Base-by-base conservation (phyloP, 1,140 invertebrate species). In the Bombus confusus region DNA sequence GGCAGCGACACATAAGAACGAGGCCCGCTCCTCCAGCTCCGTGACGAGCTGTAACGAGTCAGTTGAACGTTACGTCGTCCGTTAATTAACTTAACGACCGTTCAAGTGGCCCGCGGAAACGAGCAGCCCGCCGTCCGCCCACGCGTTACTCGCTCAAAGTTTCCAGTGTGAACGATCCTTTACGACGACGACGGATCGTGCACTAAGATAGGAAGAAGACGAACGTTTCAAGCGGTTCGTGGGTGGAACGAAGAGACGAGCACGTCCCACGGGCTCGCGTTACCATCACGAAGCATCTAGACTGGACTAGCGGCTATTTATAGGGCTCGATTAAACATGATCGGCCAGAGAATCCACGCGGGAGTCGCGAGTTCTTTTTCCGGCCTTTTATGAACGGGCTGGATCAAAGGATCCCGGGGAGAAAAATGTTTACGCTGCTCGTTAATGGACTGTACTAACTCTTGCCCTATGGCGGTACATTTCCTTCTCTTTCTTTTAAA, bases 61-160 rank as follows among this genome's bases (percentile, higher is more conserved):
- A 85, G 86, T 89, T 74, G 78, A 85, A 89, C 88, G 87, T 92
- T 92, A 92, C 89, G 85, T 90, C 90, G 90, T 92, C 82, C 88
- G 92, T 92, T 93, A 93, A 93, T 93, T 93, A 93, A 93, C 92
- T 93, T 93, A 93, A 93, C 91, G 91, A 93, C 90, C 41, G 86
- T 90, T 93, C 90, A 93, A 93, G 90, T 92, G 88, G 85, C 80
- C 83, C 88, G 80, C 80, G 89, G 90, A 93, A 88, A 93, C 87
- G 90, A 90, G 80, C 82, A 82, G 72, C 83, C 80, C 88, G 87
- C 86, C 83, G 52, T 66, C 62, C 74, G 78, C 83, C 83, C 79
- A 87, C 86, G 86, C 62, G 41, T 39, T 15, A 18, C 59, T 62
- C 59, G 9, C 28, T 62, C 28, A 59, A n/a, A 62, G 59, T 31